These are phyloP conservation scores for Rhizoglyphus robini DNA, from an alignment of 1,140 invertebrate species.

Conservation along the genomic window DNA sequence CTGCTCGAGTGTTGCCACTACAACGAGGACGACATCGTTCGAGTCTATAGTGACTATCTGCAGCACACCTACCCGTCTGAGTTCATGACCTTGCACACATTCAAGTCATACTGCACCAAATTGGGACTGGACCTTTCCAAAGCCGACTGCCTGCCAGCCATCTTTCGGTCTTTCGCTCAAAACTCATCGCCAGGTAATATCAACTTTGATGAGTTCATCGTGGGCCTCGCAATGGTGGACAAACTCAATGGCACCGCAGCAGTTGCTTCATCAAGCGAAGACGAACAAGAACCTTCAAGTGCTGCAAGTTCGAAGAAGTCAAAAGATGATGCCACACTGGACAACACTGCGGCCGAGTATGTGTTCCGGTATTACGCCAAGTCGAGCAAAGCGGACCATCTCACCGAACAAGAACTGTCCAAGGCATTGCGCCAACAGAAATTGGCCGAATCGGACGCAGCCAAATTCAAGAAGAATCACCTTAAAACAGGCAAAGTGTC, in stretches of 20 bases:
- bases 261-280: not conserved
- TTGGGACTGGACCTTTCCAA: not conserved
- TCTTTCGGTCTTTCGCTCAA: slow-evolving; percentile 10
- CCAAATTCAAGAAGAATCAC: not conserved
- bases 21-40: slow-evolving; percentile 13
- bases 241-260: not conserved
- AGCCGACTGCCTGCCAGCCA: not conserved
- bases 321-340: not conserved
- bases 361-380: not conserved
- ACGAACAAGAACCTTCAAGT: not conserved
- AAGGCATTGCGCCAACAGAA: no score
- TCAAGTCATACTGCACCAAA: slow-evolving; percentile 7
- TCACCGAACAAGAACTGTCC: not conserved
- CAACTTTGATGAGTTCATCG: slow-evolving; percentile 36
- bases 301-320: not conserved
- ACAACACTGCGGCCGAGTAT: not conserved
- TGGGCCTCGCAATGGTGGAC: slow-evolving; percentile 41
- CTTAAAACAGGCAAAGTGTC: not conserved
- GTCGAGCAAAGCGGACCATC: not conserved
- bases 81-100: slow-evolving; percentile 11
- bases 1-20: not conserved
- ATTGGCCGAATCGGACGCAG: no score
- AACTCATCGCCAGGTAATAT: slow-evolving; percentile 22
- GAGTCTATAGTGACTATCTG: slow-evolving; percentile 13
- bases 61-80: slow-evolving; percentile 18